Base-by-base conservation (phyloP, 2,113 vertebrate genomes). In the Hypanus sabinus region DNA sequence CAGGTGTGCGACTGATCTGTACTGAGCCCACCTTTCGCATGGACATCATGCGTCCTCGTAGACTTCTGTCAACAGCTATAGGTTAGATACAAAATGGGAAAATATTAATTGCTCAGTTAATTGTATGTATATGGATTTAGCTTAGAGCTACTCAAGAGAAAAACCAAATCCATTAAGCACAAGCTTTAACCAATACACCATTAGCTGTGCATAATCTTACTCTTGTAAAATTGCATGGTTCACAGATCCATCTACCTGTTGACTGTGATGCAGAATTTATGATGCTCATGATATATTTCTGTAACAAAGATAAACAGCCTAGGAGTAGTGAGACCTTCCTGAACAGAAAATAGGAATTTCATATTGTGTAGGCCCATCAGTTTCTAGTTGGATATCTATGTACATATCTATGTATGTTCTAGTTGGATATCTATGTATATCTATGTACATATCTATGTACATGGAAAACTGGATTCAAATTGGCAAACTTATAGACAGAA, bases 1-100 rank as follows among this genome's bases (percentile, higher is more conserved):
- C 96, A 90, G 94, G 77, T 70, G 94, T 96, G 85, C 95, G n/a
- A 46, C 96, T 94, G 36, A 55, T 95, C 36, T 95, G 97, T 27
- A 27, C 95, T 27, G 94, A 93, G 60, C 79, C 94, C 60, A 94
- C 94, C 20, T 93, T 95, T 0, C 12, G 16, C 20, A 94, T 95
- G 38, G n/a, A 94, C 83, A 94, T 96, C 22, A 94, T 95, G 0
- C 92, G 95, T 27, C 96, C 96, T 93, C 94, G 5, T 3, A 95
- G 95, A 80, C 11, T 93, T 93, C 71, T 94, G 0, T 65, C 0
- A 60, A 95, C 95, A 94, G 0, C 94, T 95, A 94, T 6, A 71
- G 30, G 65, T 90, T 75, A 75, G 14, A 5, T 12, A 46, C 30
- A 73, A 73, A 70, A 55, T 22, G 33, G 16, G 18, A 92, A 68